Conservation (phyloP, 2,113 vertebrate genomes). For the Aspiorhynchus laticeps region DNA sequence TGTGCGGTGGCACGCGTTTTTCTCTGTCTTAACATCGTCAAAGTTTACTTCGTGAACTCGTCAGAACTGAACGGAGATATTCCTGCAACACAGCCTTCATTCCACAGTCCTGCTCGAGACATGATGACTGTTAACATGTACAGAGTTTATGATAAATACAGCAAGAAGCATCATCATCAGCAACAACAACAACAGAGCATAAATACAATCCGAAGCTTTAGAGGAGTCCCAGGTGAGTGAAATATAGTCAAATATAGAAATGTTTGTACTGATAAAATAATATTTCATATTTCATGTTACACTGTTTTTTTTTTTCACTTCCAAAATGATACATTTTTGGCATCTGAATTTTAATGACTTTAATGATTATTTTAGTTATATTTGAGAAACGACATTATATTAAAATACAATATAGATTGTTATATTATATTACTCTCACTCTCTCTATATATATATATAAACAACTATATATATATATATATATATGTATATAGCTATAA, state of each 20-base stretch:
- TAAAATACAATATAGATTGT: no score
- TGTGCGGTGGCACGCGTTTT: constrained; percentile 60
- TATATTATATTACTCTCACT: no score
- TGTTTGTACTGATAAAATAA: no score
- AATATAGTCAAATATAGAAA: background rate
- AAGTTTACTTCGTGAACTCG: constrained; percentile 36
- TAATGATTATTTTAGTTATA: no score
- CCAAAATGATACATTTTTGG: no score
- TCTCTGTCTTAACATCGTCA: constrained; percentile 56
- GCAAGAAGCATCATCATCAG: constrained; percentile 72
- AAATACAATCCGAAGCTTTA: constrained; percentile 92
- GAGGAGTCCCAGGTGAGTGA: constrained; percentile 87
- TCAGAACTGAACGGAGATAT: constrained; percentile 47
- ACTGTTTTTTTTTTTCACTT: no score
- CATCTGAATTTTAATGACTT: no score
- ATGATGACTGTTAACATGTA: constrained; percentile 85
- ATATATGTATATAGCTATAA: no score
- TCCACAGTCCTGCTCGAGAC: constrained; percentile 71
- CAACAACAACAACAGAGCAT: constrained; percentile 73
- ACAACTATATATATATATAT: no score
- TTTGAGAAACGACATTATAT: no score
- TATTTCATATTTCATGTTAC: no score
- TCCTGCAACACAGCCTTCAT: background rate
- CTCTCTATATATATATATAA: no score
- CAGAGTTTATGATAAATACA: constrained; percentile 88